phyloP scores from a whole-genome alignment of 2,797 vertebrate species.

The Pitangus sulphuratus region DNA sequence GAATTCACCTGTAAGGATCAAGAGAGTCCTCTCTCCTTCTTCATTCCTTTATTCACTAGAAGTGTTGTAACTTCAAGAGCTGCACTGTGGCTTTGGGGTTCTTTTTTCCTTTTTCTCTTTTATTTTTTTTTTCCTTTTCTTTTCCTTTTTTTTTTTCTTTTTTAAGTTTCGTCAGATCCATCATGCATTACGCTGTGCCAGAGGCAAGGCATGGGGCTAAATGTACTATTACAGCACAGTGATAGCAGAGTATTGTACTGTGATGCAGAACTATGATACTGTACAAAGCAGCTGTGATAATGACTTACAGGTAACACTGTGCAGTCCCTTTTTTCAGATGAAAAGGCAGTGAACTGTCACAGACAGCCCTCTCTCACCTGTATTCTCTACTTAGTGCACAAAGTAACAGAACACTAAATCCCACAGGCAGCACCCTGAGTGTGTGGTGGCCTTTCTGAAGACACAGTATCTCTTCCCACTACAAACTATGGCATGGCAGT shows the following conservation, averaged over 20 bases:
- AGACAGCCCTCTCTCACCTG: neutral
- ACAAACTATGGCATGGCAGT: neutral
- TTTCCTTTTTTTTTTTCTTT: neutral
- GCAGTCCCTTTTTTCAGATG: neutral
- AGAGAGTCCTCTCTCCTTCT: neutral
- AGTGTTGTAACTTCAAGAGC: slow-evolving; percentile 14
- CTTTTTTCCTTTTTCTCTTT: neutral
- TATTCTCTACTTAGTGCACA: neutral
- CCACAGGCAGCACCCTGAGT: neutral
- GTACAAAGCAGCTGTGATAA: slow-evolving; percentile 35
- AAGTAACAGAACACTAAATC: neutral
- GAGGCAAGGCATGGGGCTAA: slow-evolving; percentile 52
- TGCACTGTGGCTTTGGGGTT: neutral
- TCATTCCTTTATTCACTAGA: neutral
- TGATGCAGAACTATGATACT: slow-evolving; percentile 30
- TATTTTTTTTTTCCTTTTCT: neutral
- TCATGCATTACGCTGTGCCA: slow-evolving; percentile 11
- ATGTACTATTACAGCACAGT: slow-evolving; percentile 19
- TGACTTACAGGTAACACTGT: neutral
- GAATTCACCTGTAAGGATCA: slow-evolving; percentile 11
- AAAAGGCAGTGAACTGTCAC: neutral
- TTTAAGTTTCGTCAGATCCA: slow-evolving; percentile 31
- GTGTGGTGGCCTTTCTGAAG: neutral
- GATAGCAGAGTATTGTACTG: slow-evolving; percentile 8
- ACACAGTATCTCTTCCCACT: neutral